Conservation (phyloP, 2,888 invertebrate species). For the Ormyrus labotus region DNA sequence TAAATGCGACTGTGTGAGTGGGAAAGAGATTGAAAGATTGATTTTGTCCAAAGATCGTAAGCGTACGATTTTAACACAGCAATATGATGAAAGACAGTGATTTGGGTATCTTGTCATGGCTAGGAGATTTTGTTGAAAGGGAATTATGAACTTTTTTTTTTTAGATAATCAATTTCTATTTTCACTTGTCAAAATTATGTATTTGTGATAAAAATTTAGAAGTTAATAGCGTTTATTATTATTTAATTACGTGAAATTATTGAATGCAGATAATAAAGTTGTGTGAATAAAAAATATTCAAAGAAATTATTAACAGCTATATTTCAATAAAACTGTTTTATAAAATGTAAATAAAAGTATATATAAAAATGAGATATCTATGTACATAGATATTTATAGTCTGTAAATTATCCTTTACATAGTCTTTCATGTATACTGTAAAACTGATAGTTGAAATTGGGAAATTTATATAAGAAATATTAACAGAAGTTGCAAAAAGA, state of each 20-base stretch:
- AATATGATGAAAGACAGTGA: conserved; percentile 40
- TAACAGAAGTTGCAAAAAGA: too few species aligned
- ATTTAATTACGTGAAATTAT: neutral
- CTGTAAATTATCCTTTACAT: too few species aligned
- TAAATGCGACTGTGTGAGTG: neutral
- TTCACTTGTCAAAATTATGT: too few species aligned
- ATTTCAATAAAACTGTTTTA: neutral
- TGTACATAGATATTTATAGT: neutral
- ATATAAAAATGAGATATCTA: conserved; percentile 13
- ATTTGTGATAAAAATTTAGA: too few species aligned
- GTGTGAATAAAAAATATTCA: neutral
- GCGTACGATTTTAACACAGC: conserved; percentile 31
- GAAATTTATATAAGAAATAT: too few species aligned
- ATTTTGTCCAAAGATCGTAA: neutral
- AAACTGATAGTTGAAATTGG: too few species aligned
- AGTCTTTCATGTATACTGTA: too few species aligned
- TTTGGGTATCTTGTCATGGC: conserved; percentile 4
- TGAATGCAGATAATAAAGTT: too few species aligned
- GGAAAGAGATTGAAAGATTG: neutral
- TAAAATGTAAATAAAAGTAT: conserved; percentile 12
- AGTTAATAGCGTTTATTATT: neutral
- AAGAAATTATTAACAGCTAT: neutral
- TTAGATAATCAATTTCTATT: neutral
- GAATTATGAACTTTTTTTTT: conserved; percentile 10
- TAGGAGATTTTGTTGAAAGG: conserved; percentile 42